Conservation (phyloP, 2,888 invertebrate genomes). For the Pherbina coryleti region DNA sequence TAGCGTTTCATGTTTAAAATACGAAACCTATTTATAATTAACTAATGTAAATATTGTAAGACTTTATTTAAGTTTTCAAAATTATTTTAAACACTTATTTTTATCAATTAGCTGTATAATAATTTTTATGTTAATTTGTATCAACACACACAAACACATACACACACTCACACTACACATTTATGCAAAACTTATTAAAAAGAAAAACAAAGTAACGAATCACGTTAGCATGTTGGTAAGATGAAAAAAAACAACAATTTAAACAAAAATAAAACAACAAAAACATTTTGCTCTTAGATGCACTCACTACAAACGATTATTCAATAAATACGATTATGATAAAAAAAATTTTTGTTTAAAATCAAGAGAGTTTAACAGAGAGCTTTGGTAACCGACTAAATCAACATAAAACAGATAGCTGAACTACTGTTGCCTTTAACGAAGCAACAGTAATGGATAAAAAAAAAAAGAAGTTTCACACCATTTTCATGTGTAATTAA, state of each 20-base stretch:
- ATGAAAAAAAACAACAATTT: constrained; percentile 50
- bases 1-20: constrained; percentile 22
- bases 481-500: no score
- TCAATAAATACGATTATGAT: constrained; percentile 55
- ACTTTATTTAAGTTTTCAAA: constrained; percentile 32
- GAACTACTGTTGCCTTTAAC: no score
- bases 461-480: no score
- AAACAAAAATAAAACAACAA: constrained; percentile 51
- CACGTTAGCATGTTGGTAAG: constrained; percentile 50
- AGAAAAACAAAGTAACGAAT: constrained; percentile 15
- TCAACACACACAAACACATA: not conserved
- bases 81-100: constrained; percentile 24
- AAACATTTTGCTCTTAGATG: constrained; percentile 67
- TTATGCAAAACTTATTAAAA: constrained; percentile 16
- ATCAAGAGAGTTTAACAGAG: no score
- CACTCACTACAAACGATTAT: constrained; percentile 65
- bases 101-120: constrained; percentile 35
- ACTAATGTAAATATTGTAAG: constrained; percentile 31
- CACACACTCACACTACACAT: constrained; percentile 26
- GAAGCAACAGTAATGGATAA: no score
- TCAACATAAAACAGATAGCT: no score
- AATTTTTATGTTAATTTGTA: constrained; percentile 15
- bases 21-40: constrained; percentile 22
- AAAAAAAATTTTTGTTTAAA: constrained; percentile 3
- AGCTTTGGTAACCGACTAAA: no score